phyloP scores from a whole-genome alignment of 2,113 vertebrate genomes.

The Scytalopus superciliaris region DNA sequence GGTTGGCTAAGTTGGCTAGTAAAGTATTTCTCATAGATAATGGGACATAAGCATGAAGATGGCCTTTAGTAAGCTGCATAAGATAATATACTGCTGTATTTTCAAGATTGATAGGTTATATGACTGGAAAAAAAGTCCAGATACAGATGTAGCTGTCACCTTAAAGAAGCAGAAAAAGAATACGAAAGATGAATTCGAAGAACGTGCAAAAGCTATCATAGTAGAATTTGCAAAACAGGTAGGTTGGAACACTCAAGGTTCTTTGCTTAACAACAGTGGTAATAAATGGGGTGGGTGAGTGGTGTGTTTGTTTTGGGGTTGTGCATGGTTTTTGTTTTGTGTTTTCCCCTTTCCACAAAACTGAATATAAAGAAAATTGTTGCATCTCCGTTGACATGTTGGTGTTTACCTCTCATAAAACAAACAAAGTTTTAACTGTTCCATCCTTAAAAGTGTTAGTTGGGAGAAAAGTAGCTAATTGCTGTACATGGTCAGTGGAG shows the following conservation, averaged over 20 bases:
- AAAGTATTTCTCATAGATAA: background rate
- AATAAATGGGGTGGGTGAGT: background rate
- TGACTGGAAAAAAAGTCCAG: slow-evolving; percentile 97
- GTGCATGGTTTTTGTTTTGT: background rate
- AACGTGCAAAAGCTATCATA: slow-evolving; percentile 89
- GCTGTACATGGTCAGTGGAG: background rate
- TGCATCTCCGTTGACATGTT: background rate
- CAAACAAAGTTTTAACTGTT: background rate
- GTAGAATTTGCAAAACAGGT: slow-evolving; percentile 98
- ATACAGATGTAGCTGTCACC: slow-evolving; percentile 88
- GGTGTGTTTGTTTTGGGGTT: background rate
- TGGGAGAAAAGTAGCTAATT: background rate
- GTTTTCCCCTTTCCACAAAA: background rate
- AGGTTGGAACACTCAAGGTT: background rate
- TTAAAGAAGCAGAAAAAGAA: slow-evolving; percentile 99
- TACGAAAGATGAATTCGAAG: slow-evolving; percentile 96
- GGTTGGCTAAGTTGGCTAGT: background rate
- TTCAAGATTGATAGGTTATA: slow-evolving; percentile 94
- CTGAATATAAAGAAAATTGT: background rate
- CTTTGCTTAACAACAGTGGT: background rate
- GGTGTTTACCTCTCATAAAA: background rate
- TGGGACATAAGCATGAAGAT: background rate
- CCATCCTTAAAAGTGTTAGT: background rate
- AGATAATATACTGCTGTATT: background rate
- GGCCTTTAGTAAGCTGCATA: background rate